Conservation (phyloP, 2,888 invertebrate species). For the Protodeltote pygarga region DNA sequence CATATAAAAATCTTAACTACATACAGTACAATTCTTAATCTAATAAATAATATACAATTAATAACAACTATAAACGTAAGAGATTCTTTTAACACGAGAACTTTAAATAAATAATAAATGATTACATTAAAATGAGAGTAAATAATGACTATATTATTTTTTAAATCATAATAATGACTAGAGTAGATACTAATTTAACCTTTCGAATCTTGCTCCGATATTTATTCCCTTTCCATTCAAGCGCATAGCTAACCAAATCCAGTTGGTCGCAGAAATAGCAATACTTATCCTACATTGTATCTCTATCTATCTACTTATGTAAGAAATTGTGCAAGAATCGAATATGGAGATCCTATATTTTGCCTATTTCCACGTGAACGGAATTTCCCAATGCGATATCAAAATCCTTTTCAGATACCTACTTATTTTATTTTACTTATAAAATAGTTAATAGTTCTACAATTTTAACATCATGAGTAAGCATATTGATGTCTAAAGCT, state of each 20-base stretch:
- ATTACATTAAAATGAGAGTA: constrained; percentile 14
- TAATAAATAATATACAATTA: constrained; percentile 38
- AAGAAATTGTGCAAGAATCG: constrained; percentile 80
- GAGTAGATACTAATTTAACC: neutral
- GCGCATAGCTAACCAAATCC: constrained; percentile 24
- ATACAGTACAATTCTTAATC: constrained; percentile 34
- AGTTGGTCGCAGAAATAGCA: constrained; percentile 63
- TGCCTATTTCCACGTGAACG: constrained; percentile 43
- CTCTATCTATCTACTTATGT: constrained; percentile 78
- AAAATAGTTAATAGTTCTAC: constrained; percentile 69
- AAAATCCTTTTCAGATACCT: constrained; percentile 67
- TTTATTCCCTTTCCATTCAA: no score
- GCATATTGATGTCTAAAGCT: constrained; percentile 67
- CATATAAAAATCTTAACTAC: constrained; percentile 42
- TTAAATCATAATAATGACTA: neutral
- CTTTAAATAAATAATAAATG: constrained; percentile 13
- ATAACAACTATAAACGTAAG: constrained; percentile 27
- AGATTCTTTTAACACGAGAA: constrained; percentile 24
- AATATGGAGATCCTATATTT: constrained; percentile 51
- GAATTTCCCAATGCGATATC: constrained; percentile 55
- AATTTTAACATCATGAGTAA: constrained; percentile 65
- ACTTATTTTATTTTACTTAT: constrained; percentile 73
- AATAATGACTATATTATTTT: constrained; percentile 8
- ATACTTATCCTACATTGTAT: constrained; percentile 66
- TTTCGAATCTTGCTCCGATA: constrained; percentile 13